Percentiles rank a stretch among this genome's conserved stretches.
These are phyloP conservation scores for Mycalesis mineus DNA, from an alignment of 2,888 invertebrate species.

Conservation along the genomic window DNA sequence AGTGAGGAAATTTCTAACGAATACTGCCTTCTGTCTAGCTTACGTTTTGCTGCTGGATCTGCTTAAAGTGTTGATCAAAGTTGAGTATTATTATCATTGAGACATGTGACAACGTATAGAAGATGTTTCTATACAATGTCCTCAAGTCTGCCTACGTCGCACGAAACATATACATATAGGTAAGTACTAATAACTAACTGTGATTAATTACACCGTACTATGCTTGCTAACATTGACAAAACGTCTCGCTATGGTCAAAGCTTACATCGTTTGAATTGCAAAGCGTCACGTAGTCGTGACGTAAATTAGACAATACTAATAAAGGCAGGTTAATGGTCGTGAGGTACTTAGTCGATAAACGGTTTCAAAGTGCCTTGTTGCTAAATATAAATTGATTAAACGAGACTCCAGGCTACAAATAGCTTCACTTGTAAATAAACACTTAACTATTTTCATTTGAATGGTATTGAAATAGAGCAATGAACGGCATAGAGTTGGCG, in stretches of 20 bases:
- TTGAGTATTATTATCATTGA: no score
- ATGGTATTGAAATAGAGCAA: not conserved
- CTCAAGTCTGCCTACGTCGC: not conserved
- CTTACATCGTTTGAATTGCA: conserved; percentile 19
- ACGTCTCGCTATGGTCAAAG: conserved; percentile 14
- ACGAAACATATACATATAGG: not conserved
- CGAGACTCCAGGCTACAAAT: not conserved
- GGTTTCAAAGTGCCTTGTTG: conserved; percentile 1
- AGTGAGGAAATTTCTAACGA: no score
- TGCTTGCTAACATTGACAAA: conserved; percentile 15
- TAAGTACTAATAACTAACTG: no score
- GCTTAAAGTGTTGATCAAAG: no score
- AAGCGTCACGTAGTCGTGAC: conserved; percentile 17
- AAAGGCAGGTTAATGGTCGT: conserved; percentile 33
- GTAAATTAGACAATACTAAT: conserved; percentile 30
- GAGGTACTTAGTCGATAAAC: conserved; percentile 17
- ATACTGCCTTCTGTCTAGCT: no score
- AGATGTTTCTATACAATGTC: no score
- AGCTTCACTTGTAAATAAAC: not conserved
- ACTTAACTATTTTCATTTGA: not conserved
- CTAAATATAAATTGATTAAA: conserved; percentile 7
- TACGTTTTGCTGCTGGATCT: no score
- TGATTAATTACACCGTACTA: not conserved
- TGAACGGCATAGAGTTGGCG: not conserved
- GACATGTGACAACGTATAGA: no score